Percentiles rank a stretch among this genome's conserved stretches.
These are phyloP conservation scores for Apocheima hispidaria DNA, from an alignment of 2,888 invertebrate species.

Conservation along the genomic window DNA sequence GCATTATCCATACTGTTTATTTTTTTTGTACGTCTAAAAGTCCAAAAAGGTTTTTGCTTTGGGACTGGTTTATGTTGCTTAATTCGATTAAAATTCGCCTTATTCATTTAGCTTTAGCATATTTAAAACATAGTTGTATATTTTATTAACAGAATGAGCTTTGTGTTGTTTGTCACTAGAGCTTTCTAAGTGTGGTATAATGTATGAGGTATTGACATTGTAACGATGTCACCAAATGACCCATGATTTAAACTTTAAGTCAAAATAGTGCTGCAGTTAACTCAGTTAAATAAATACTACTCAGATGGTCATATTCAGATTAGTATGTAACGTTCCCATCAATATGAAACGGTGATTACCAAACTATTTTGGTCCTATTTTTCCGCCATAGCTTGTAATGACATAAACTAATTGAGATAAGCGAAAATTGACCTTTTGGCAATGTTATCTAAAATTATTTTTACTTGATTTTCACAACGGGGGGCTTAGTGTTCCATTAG, in stretches of 20 bases:
- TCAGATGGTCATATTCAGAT: too few relatives aligned
- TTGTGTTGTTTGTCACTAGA: constrained; percentile 3
- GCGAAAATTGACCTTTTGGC: too few relatives aligned
- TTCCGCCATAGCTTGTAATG: too few relatives aligned
- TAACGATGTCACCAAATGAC: constrained; percentile 14
- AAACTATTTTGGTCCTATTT: not conserved
- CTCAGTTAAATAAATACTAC: not conserved
- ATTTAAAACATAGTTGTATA: too few relatives aligned
- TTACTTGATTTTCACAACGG: constrained; percentile 1
- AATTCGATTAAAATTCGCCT: too few relatives aligned
- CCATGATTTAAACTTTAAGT: constrained; percentile 1
- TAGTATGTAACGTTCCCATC: too few relatives aligned
- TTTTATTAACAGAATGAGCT: constrained; percentile 5
- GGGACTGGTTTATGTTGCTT: not conserved
- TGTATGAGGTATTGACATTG: constrained; percentile 15
- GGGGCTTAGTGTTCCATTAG: constrained; percentile 58
- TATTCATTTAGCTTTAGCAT: too few relatives aligned
- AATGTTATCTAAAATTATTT: not conserved
- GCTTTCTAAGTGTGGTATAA: constrained; percentile 9
- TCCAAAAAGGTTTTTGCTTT: not conserved
- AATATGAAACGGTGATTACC: not conserved
- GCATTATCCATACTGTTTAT: not conserved
- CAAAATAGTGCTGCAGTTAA: not conserved
- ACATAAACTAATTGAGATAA: not conserved
- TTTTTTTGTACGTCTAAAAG: not conserved